Base-by-base conservation (phyloP, 2,888 invertebrate species). In the Flexamia atlantica region DNA sequence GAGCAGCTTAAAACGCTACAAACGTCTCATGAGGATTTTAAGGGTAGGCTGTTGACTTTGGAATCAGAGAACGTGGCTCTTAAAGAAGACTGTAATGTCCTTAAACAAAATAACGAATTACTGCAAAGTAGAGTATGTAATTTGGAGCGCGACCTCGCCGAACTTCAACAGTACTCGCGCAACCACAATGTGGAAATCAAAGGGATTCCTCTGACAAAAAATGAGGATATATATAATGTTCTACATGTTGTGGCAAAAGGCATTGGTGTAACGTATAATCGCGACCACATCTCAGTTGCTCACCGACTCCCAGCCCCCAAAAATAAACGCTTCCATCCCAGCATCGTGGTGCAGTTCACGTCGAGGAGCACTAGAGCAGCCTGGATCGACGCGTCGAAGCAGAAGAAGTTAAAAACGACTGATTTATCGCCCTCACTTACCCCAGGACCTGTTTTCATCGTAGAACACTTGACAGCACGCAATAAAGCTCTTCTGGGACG, bases 131-230 rank as follows among this genome's bases (percentile, higher is more conserved):
- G 68, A 23, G 23, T 28, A 20, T 4, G 68, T 36, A 2, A 9
- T 1, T 12, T 68, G 4, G 68, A 68, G 36, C 3, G 4, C 14
- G 7, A 68, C 2, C 32, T 36, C 7, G 68, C 30, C 0, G 68
- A 68, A 5, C 68, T 68, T 3, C 30, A 68, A n/a, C 68, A 68
- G n/a, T 30, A 68, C n/a, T 30, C 68, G 4, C 36, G 68, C 1
- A 68, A 30, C 68, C 28, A 36, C 30, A 68, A 68, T 68, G 68
- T 30, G 2, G 68, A 68, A 30, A 68, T 68, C 28, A 68, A n/a
- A 36, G 68, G 68, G 2, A 36, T 68, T n/a, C 68, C 68, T 36
- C 2, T 5, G 2, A 68, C 68, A 12, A 28, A 28, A 7, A 68
- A 68, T 32, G 68, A 68, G 36, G 36, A 68, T n/a, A 12, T 68